Percentiles rank a stretch among this genome's conserved stretches.
phyloP scores from a whole-genome alignment of 2,888 invertebrate genomes.

The Tenthredo scrophulariae region DNA sequence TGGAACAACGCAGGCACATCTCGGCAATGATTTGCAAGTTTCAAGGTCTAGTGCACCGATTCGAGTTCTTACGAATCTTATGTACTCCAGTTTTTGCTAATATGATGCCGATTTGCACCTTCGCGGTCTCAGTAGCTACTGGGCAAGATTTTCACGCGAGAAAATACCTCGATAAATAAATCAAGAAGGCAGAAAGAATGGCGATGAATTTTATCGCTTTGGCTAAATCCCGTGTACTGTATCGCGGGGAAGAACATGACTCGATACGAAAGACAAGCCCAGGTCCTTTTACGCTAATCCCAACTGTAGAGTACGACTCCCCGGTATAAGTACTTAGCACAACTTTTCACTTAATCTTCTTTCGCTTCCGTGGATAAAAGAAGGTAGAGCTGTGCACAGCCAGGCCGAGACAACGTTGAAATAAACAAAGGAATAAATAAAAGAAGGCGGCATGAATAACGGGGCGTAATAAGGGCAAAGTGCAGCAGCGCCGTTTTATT shows the following conservation, averaged over 20 bases:
- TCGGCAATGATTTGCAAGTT: background rate
- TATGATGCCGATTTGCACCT: background rate
- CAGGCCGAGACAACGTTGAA: slow-evolving; percentile 48
- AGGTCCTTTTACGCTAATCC: slow-evolving; percentile 41
- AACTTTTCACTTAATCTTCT: slow-evolving; percentile 52
- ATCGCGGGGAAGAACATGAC: slow-evolving; percentile 28
- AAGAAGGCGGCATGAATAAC: slow-evolving; percentile 50
- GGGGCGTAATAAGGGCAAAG: slow-evolving; percentile 51
- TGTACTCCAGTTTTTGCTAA: background rate
- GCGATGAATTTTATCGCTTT: background rate
- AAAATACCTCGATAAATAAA: background rate
- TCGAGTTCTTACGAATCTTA: background rate
- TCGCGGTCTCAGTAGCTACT: background rate
- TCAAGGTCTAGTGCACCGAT: background rate
- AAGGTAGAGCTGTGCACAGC: slow-evolving; percentile 1
- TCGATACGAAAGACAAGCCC: slow-evolving; percentile 41
- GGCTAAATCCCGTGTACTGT: background rate
- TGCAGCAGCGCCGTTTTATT: slow-evolving; percentile 50
- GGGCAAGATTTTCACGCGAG: background rate
- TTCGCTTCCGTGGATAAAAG: slow-evolving; percentile 42
- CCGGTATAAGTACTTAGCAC: slow-evolving; percentile 41
- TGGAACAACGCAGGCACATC: background rate
- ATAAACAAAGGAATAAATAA: slow-evolving; percentile 49
- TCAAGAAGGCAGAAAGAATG: background rate
- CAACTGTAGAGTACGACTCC: slow-evolving; percentile 43